A percentile compares a stretch with the other conserved stretches of the same genome.
Conservation (phyloP, 2,797 vertebrate species). For the Micromesistius poutassou region DNA sequence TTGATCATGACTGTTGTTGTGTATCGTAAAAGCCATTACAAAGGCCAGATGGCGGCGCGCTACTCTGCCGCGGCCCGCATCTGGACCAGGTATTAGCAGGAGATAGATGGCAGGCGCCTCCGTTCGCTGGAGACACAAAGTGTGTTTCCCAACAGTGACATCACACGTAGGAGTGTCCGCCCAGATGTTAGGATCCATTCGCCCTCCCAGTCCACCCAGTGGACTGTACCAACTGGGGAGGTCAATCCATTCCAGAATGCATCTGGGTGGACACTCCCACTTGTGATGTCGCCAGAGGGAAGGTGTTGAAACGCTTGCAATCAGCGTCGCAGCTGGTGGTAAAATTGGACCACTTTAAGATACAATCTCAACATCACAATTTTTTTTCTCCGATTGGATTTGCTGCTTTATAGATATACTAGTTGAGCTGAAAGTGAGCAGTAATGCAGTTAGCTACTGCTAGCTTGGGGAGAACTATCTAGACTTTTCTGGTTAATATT, state of each 20-base stretch:
- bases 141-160: neutral
- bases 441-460: neutral
- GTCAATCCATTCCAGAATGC: neutral
- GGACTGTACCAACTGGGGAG: neutral
- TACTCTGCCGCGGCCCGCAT: neutral
- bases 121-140: neutral
- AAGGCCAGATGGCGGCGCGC: neutral
- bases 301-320: neutral
- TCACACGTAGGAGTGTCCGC: neutral
- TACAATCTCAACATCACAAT: too few species aligned
- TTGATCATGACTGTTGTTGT: neutral
- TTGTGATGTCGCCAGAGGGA: neutral
- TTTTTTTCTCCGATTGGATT: too few species aligned
- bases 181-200: neutral
- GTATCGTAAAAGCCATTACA: neutral
- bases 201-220: neutral
- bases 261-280: neutral
- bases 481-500: neutral
- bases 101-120: neutral
- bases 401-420: too few species aligned
- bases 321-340: neutral
- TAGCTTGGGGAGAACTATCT: neutral
- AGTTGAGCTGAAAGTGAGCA: neutral
- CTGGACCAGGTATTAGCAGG: neutral
- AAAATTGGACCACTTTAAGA: neutral